Percentiles rank a stretch among this genome's conserved stretches.
These are phyloP conservation scores for Parus major DNA, from an alignment of 2,113 vertebrate genomes.

Conservation along the genomic window DNA sequence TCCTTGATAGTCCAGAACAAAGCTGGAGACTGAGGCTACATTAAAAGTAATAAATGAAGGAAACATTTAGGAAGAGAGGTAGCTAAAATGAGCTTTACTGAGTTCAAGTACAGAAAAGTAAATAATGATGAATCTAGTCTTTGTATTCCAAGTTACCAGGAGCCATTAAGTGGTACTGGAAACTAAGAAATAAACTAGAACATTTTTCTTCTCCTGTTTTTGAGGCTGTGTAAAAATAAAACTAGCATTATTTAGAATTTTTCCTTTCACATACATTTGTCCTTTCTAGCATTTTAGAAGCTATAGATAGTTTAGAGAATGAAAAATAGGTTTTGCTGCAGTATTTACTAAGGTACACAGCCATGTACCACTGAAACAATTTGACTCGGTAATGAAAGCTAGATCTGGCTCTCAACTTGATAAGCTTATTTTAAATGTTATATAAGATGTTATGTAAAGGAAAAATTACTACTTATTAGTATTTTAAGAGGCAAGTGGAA, in stretches of 20 bases:
- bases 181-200: background rate
- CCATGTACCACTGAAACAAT: background rate
- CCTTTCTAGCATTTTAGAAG: background rate
- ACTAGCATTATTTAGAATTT: background rate
- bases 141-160: background rate
- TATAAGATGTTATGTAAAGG: background rate
- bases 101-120: background rate
- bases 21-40: background rate
- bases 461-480: background rate
- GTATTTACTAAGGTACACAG: background rate
- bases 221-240: background rate
- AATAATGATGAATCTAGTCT: background rate
- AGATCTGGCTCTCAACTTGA: background rate
- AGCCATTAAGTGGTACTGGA: background rate
- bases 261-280: background rate
- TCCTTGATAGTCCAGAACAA: background rate
- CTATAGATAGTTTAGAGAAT: background rate
- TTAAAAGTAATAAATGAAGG: background rate
- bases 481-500: background rate
- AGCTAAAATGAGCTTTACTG: background rate
- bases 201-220: background rate
- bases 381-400: background rate
- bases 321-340: background rate
- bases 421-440: background rate
- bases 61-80: background rate